Base-by-base conservation (phyloP, 1,140 invertebrate genomes). In the Euura lappo region DNA sequence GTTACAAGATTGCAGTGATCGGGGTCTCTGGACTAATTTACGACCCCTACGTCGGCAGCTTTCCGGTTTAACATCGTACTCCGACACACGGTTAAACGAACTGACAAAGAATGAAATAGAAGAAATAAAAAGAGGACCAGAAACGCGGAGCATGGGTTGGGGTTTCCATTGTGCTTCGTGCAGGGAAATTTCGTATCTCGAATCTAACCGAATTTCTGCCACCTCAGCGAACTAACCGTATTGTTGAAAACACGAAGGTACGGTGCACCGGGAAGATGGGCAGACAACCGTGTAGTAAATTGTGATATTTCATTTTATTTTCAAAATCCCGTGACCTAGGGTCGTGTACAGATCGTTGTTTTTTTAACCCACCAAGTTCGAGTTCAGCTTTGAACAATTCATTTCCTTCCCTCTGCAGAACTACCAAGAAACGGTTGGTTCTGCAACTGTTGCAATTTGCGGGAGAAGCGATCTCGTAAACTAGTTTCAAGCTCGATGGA, bases 401-500 rank as follows among this genome's bases (percentile, higher is more conserved):
- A 28, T 28, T 28, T 28, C 28, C 28, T 28, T 28, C 28, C 28
- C 28, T 28, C 28, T 28, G 4, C 51, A 6, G 3, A 6, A 6
- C 10, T 7, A 44, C 11, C 13, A 42, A 68, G 44, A 42, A 68
- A 44, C 8, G 66, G 3, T 1, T 11, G 66, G 70, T 74, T 45
- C 72, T 6, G 42, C 51, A 44, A 45, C 69, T 42, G 81, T 81
- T 76, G 81, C 80, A 82, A 83, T 84, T 83, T 82, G 83, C 81
- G 79, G 78, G 13, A 82, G 77, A 74, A 68, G 71, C 65, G 77
- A 74, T 75, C 75, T 76, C 80, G 79, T 84, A 83, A 84, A 83
- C 80, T 76, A 83, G 79, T 79, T 84, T 83, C 81, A 84, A 84
- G 80, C 79, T 76, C 80, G 79, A 82, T 83, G 82, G 80, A 83